phyloP scores from a whole-genome alignment of 1,140 invertebrate genomes.

The Zelostemma sp. region DNA sequence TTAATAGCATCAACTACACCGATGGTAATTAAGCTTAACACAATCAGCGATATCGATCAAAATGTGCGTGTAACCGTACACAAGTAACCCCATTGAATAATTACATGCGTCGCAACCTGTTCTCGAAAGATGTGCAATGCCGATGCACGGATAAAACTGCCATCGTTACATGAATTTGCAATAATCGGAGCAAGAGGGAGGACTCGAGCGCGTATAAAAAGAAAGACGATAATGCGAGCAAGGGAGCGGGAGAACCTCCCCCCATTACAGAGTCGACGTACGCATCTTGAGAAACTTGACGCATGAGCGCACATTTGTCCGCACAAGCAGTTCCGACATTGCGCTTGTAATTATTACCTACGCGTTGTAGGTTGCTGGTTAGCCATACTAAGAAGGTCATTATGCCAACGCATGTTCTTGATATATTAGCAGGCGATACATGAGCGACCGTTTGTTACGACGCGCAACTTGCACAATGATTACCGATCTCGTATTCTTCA shows the following conservation, averaged over 20 bases:
- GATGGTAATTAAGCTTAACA: constrained; percentile 63
- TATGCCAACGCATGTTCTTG: constrained; percentile 53
- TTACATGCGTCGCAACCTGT: constrained; percentile 58
- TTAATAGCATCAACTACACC: constrained; percentile 61
- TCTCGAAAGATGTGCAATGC: constrained; percentile 55
- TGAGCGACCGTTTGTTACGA: constrained; percentile 31
- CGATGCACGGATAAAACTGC: constrained; percentile 57
- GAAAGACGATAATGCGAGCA: constrained; percentile 31
- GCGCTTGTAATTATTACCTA: constrained; percentile 63
- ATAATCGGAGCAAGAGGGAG: constrained; percentile 45
- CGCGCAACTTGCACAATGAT: constrained; percentile 1
- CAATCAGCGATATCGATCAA: constrained; percentile 65
- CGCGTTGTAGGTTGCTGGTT: constrained; percentile 62
- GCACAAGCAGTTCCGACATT: constrained; percentile 57
- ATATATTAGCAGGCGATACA: constrained; percentile 50
- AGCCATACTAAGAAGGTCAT: constrained; percentile 65
- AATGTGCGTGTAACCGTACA: constrained; percentile 48
- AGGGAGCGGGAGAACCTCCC: constrained; percentile 31
- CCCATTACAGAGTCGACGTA: constrained; percentile 40
- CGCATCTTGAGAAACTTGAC: constrained; percentile 61
- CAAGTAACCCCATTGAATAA: constrained; percentile 62
- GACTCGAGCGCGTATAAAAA: constrained; percentile 33
- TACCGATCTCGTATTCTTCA: constrained; percentile 22
- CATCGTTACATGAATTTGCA: constrained; percentile 50
- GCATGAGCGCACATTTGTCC: constrained; percentile 63